Percentiles rank a stretch among this genome's conserved stretches.
Evolutionary conservation across 2,888 invertebrate genomes (phyloP).

Genomic region (Cosmia trapezina): DNA sequence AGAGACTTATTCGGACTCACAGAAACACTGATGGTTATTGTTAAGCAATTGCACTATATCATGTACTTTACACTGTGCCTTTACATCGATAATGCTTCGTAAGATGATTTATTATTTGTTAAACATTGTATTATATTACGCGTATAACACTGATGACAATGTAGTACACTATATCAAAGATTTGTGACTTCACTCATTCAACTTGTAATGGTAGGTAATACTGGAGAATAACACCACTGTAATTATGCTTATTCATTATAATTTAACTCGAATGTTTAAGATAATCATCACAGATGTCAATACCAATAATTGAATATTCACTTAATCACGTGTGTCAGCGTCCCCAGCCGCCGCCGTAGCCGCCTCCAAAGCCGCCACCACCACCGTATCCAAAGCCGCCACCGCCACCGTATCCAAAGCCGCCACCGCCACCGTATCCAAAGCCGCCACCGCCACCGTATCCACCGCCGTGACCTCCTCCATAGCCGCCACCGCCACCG

Average conservation of each 20-base stretch:
- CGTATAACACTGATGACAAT: conserved; percentile 4
- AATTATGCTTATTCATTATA: conserved; percentile 6
- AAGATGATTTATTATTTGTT: not conserved
- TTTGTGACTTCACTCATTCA: conserved; percentile 4
- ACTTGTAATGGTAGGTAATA: not conserved
- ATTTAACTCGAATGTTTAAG: conserved; percentile 16
- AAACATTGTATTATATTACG: too few relatives aligned
- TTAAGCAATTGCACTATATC: not conserved
- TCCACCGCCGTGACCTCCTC: conserved; percentile 43
- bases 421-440: too few relatives aligned
- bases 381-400: conserved; percentile 36
- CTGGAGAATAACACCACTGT: conserved; percentile 25
- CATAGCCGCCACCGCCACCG: conserved; percentile 54
- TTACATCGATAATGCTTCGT: not conserved
- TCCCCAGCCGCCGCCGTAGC: conserved; percentile 21
- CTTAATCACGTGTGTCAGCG: conserved; percentile 17
- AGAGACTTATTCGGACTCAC: not conserved
- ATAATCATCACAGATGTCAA: conserved; percentile 29
- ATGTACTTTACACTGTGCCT: not conserved
- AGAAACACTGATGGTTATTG: not conserved
- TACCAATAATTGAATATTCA: conserved; percentile 9
- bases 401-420: conserved; percentile 15
- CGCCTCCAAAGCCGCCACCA: conserved; percentile 9
- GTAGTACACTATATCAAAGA: conserved; percentile 6
- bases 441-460: conserved; percentile 38